phyloP scores from a whole-genome alignment of 2,113 vertebrate genomes.

The Siniperca chuatsi region DNA sequence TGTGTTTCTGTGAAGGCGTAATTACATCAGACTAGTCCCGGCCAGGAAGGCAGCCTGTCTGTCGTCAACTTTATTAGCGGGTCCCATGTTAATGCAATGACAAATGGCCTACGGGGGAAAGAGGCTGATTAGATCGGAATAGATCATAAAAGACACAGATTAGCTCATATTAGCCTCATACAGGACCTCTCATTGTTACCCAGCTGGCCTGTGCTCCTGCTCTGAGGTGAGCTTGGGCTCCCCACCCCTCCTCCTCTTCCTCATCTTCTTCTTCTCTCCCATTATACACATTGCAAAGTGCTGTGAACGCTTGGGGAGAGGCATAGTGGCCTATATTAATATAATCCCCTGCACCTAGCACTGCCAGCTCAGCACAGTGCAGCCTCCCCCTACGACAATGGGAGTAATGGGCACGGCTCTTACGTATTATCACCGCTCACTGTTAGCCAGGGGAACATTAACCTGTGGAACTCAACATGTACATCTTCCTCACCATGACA shows the following conservation, averaged over 20 bases:
- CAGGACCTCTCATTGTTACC: slow-evolving; percentile 64
- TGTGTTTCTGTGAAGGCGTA: slow-evolving; percentile 20
- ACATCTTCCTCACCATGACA: slow-evolving; percentile 59
- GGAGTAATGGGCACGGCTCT: slow-evolving; percentile 71
- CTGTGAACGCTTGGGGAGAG: slow-evolving; percentile 58
- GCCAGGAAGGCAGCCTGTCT: slow-evolving; percentile 45
- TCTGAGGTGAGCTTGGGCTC: slow-evolving; percentile 28
- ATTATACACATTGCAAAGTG: slow-evolving; percentile 60
- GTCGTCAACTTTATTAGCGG: slow-evolving; percentile 67
- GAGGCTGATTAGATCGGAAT: slow-evolving; percentile 71
- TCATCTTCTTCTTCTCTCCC: slow-evolving; percentile 10
- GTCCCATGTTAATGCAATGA: slow-evolving; percentile 69
- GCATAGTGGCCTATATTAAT: slow-evolving; percentile 71
- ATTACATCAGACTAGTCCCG: slow-evolving; percentile 40
- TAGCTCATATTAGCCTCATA: slow-evolving; percentile 72
- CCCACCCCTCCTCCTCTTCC: neutral
- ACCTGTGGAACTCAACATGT: slow-evolving; percentile 73
- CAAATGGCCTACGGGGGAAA: slow-evolving; percentile 58
- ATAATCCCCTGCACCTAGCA: slow-evolving; percentile 71
- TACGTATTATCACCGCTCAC: slow-evolving; percentile 66
- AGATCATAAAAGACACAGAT: slow-evolving; percentile 74
- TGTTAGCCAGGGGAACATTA: slow-evolving; percentile 70
- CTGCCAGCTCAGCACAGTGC: slow-evolving; percentile 76
- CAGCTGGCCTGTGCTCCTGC: slow-evolving; percentile 56
- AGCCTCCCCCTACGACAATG: slow-evolving; percentile 65